Evolutionary conservation across 2,797 vertebrate genomes (phyloP).

Genomic region (Anguilla megastoma): DNA sequence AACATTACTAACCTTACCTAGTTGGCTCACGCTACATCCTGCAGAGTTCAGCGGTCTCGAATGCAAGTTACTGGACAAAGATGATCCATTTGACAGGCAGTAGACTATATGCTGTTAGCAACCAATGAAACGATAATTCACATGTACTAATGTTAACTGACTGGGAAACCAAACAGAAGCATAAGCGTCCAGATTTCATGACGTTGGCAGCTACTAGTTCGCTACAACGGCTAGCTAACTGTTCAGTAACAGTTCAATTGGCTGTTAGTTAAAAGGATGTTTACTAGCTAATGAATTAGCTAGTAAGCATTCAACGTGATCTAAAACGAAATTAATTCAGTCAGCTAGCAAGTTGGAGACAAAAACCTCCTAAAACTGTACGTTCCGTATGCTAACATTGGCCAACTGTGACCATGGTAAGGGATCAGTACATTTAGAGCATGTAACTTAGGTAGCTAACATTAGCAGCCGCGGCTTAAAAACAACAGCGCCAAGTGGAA

Average conservation of each 20-base stretch:
- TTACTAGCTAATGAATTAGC: background rate
- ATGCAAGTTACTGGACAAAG: too few relatives aligned
- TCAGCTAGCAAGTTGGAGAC: background rate
- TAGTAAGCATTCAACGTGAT: background rate
- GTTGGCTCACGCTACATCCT: too few relatives aligned
- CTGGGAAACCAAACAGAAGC: background rate
- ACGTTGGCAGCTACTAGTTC: background rate
- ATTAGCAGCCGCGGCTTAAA: constrained; percentile 1
- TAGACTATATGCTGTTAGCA: too few relatives aligned
- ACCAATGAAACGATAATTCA: too few relatives aligned
- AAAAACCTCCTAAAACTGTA: background rate
- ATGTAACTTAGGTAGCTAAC: constrained; percentile 17
- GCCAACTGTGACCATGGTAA: background rate
- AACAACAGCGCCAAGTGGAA: background rate
- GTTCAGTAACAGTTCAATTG: background rate
- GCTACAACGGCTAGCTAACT: background rate
- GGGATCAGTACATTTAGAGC: constrained; percentile 27
- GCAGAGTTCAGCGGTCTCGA: too few relatives aligned
- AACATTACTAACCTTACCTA: too few relatives aligned
- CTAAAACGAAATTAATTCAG: background rate
- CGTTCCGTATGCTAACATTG: background rate
- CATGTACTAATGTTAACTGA: background rate
- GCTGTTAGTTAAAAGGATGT: background rate
- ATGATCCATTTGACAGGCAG: too few relatives aligned
- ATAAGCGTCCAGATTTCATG: background rate